A percentile compares a stretch with the other conserved stretches of the same genome.
These are phyloP conservation scores for Pseudorectes ferrugineus DNA, from an alignment of 2,113 vertebrate genomes.

Conservation along the genomic window DNA sequence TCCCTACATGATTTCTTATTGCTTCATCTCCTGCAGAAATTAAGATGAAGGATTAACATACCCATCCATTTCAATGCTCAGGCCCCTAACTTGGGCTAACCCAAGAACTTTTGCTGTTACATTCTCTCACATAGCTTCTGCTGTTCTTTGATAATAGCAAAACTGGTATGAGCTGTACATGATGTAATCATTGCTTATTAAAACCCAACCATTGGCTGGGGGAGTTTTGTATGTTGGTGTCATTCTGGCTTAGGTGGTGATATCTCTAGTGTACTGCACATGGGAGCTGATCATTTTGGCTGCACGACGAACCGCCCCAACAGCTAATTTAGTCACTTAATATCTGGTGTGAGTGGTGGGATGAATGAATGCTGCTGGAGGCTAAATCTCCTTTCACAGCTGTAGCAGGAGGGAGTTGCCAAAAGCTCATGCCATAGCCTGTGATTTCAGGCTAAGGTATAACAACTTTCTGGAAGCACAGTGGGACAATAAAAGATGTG, in stretches of 20 bases:
- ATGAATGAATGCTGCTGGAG: not conserved
- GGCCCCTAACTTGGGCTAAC: not conserved
- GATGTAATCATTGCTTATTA: not conserved
- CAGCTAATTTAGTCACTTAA: not conserved
- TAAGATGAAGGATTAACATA: not conserved
- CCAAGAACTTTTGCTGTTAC: not conserved
- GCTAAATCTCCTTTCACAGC: conserved; percentile 8
- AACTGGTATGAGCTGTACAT: not conserved
- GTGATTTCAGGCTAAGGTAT: not conserved
- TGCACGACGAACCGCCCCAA: not conserved
- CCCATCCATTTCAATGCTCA: not conserved
- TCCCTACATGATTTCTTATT: not conserved
- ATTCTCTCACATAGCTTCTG: not conserved
- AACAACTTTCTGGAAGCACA: not conserved
- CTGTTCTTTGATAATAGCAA: not conserved
- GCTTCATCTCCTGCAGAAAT: not conserved
- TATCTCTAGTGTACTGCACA: not conserved
- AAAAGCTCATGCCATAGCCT: not conserved
- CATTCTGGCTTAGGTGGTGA: not conserved
- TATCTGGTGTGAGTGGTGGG: not conserved
- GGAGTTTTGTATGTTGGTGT: not conserved
- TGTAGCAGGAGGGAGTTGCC: conserved; percentile 1
- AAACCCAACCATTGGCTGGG: not conserved
- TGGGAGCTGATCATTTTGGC: not conserved
- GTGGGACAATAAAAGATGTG: conserved; percentile 43